Conservation (phyloP, 1,140 invertebrate genomes). For the Brachionus angularis region DNA sequence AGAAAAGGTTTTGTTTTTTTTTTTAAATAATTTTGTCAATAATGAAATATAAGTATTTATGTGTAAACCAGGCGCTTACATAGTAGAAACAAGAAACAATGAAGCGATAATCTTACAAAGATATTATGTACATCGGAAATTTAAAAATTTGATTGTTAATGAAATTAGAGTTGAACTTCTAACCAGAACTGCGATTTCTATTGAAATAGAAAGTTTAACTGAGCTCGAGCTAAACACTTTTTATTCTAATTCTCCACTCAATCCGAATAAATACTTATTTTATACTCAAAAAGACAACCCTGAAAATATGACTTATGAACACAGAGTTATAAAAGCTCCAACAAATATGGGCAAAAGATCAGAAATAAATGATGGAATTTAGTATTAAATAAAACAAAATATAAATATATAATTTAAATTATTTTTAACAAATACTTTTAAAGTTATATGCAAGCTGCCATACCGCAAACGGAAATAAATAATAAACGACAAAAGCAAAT, state of each 20-base stretch:
- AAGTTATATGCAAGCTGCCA: constrained; percentile 25
- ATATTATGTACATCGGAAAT: constrained; percentile 11
- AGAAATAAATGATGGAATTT: constrained; percentile 37
- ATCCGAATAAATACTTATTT: constrained; percentile 10
- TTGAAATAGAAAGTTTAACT: constrained; percentile 18
- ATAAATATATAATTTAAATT: background rate
- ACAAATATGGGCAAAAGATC: background rate
- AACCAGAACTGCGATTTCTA: constrained; percentile 4
- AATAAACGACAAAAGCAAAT: constrained; percentile 40
- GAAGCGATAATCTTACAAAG: constrained; percentile 5
- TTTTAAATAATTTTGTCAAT: background rate
- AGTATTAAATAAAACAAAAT: too few relatives aligned
- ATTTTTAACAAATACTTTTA: background rate
- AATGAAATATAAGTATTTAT: background rate
- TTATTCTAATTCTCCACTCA: background rate
- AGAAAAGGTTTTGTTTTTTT: background rate
- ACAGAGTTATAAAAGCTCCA: background rate
- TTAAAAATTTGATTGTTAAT: constrained; percentile 34
- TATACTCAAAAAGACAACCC: constrained; percentile 9
- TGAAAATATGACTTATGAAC: constrained; percentile 27
- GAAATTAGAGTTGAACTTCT: constrained; percentile 19
- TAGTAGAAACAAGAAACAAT: constrained; percentile 28
- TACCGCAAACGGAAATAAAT: constrained; percentile 10
- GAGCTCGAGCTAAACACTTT: constrained; percentile 11
- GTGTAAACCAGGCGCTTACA: background rate